A percentile compares a stretch with the other conserved stretches of the same genome.
phyloP scores from a whole-genome alignment of 2,113 vertebrate species.

The Scatophagus argus region DNA sequence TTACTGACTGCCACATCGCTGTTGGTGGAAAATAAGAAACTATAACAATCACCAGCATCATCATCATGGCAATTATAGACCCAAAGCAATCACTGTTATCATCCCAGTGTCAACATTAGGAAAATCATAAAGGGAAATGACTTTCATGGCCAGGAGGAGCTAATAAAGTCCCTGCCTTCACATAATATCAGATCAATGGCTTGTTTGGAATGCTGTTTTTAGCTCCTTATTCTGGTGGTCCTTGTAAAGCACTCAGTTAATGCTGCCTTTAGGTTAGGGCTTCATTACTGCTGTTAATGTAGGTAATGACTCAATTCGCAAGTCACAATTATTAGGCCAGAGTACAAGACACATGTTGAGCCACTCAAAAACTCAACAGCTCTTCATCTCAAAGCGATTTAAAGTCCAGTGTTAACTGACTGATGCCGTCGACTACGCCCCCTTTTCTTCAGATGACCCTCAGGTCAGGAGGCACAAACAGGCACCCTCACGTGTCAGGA shows the following conservation, averaged over 20 bases:
- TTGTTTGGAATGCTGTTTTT: conserved; percentile 8
- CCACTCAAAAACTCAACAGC: background rate
- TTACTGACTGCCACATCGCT: background rate
- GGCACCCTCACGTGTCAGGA: background rate
- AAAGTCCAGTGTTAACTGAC: background rate
- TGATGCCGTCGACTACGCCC: background rate
- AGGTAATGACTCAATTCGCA: conserved; percentile 12
- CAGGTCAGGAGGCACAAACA: background rate
- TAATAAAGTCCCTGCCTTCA: conserved; percentile 28
- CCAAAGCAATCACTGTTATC: conserved; percentile 11
- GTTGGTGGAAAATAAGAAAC: conserved; percentile 15
- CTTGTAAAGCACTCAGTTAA: background rate
- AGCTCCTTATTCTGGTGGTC: background rate
- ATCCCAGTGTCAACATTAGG: conserved; percentile 22
- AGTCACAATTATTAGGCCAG: background rate
- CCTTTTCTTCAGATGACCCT: background rate
- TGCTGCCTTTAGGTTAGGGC: background rate
- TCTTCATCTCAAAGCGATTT: background rate
- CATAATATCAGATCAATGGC: conserved; percentile 6
- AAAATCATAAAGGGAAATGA: conserved; percentile 19
- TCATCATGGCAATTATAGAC: conserved; percentile 9
- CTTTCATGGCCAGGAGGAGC: conserved; percentile 10
- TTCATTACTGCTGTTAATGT: background rate
- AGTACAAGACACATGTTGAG: conserved; percentile 24
- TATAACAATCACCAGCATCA: conserved; percentile 18